These are phyloP conservation scores for Scaptodrosophila latifasciaeformis DNA, from an alignment of 2,888 invertebrate species.

Conservation along the genomic window DNA sequence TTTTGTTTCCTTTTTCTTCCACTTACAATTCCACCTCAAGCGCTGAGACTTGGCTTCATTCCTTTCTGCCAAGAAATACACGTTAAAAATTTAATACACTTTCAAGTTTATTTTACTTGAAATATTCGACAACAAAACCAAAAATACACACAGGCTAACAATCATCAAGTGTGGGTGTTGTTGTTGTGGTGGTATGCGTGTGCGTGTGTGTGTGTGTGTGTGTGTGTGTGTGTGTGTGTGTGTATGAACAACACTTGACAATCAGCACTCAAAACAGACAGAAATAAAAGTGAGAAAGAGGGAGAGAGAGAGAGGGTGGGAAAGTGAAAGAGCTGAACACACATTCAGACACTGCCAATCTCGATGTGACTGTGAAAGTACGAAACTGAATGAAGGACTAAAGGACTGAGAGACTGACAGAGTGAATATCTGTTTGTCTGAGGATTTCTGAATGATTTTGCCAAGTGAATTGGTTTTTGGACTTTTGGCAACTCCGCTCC, in stretches of 20 bases:
- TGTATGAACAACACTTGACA: constrained; percentile 52
- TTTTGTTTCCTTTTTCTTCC: too few species aligned
- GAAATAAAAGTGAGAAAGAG: neutral
- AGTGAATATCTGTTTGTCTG: neutral
- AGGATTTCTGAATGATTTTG: constrained; percentile 4
- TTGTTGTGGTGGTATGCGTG: too few species aligned
- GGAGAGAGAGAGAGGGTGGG: constrained; percentile 10
- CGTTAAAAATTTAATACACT: constrained; percentile 55
- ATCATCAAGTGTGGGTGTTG: too few species aligned
- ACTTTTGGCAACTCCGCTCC: too few species aligned
- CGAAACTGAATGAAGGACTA: too few species aligned
- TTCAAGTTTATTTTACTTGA: constrained; percentile 43
- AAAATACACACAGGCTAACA: neutral
- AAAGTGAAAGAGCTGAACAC: neutral
- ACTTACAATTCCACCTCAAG: neutral
- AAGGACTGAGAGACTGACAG: constrained; percentile 4
- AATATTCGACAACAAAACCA: constrained; percentile 31
- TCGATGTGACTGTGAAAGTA: neutral
- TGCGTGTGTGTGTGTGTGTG: constrained; percentile 52
- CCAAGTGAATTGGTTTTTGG: constrained; percentile 42
- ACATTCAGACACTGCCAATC: neutral
- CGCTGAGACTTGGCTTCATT: neutral
- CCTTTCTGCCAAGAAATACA: neutral
- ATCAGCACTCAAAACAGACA: constrained; percentile 57
- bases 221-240: constrained; percentile 25